These are phyloP conservation scores for Protosalanx chinensis DNA, from an alignment of 2,797 vertebrate species.

Conservation along the genomic window DNA sequence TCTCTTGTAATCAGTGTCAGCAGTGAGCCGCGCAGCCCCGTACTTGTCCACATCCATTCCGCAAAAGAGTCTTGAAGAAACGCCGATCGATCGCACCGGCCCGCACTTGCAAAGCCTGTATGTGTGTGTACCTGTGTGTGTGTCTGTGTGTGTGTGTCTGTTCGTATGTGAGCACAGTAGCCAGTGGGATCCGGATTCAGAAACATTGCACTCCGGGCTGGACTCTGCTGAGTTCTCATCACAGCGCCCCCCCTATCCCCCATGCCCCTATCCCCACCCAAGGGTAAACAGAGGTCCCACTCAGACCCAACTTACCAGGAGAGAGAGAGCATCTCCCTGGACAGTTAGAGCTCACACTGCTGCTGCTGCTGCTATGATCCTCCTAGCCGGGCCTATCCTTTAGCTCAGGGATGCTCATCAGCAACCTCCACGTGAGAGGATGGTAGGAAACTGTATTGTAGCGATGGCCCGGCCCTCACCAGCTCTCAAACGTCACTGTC, in stretches of 20 bases:
- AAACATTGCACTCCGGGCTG: conserved; percentile 48
- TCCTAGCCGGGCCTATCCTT: no score
- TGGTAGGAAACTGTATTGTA: neutral
- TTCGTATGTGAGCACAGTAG: conserved; percentile 7
- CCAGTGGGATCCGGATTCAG: conserved; percentile 40
- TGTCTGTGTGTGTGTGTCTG: conserved; percentile 10
- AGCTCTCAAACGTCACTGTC: neutral
- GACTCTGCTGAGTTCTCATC: conserved; percentile 58
- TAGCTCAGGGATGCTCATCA: neutral
- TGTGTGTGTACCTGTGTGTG: neutral
- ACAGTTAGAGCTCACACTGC: conserved; percentile 12
- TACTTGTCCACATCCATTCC: neutral
- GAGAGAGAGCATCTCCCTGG: conserved; percentile 41
- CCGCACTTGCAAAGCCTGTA: neutral
- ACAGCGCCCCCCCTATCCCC: conserved; percentile 16
- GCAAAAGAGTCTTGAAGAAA: neutral
- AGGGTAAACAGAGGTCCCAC: conserved; percentile 30
- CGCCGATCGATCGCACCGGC: conserved; percentile 16
- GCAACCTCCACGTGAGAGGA: neutral
- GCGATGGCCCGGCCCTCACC: neutral
- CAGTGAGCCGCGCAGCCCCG: neutral
- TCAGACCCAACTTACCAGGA: conserved; percentile 26
- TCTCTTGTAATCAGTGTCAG: conserved; percentile 44
- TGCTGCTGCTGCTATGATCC: neutral
- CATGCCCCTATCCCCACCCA: neutral